Evolutionary conservation across 2,113 vertebrate species (phyloP).

Genomic region (Ranitomeya variabilis): DNA sequence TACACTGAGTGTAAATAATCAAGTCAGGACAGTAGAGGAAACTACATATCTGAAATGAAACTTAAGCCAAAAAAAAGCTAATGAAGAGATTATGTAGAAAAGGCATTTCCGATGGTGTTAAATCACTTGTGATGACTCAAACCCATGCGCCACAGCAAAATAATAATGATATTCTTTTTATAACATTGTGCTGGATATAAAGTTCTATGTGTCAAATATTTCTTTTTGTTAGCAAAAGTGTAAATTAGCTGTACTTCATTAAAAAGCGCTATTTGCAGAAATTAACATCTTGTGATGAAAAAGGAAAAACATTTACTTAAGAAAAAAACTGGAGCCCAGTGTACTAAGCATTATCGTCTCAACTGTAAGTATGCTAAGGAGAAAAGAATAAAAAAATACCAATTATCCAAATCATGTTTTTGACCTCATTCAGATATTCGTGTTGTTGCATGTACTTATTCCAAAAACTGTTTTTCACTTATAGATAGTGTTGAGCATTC

Average conservation of each 20-base stretch:
- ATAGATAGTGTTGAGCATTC: too few relatives aligned
- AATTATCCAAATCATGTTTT: too few relatives aligned
- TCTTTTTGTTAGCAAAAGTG: conserved; percentile 22
- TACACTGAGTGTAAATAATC: too few relatives aligned
- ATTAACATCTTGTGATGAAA: conserved; percentile 22
- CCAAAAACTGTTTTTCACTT: too few relatives aligned
- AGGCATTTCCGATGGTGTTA: neutral
- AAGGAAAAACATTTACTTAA: neutral
- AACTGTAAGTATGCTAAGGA: neutral
- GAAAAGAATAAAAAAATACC: neutral
- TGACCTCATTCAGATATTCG: too few relatives aligned
- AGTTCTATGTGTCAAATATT: conserved; percentile 36
- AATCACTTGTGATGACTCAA: conserved; percentile 37
- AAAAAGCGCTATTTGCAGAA: neutral
- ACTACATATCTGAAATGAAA: neutral
- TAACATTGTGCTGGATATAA: conserved; percentile 27
- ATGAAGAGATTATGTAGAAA: neutral
- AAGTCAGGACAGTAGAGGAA: neutral
- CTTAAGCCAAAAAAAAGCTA: neutral
- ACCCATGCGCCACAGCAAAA: neutral
- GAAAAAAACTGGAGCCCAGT: neutral
- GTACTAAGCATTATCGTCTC: neutral
- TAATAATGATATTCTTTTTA: conserved; percentile 40
- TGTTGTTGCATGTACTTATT: too few relatives aligned
- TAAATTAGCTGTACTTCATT: conserved; percentile 50